Evolutionary conservation across 2,113 vertebrate species (phyloP), one percentile per base, ranked within the genome.

Genomic region (Gymnocephalus cernua): DNA sequence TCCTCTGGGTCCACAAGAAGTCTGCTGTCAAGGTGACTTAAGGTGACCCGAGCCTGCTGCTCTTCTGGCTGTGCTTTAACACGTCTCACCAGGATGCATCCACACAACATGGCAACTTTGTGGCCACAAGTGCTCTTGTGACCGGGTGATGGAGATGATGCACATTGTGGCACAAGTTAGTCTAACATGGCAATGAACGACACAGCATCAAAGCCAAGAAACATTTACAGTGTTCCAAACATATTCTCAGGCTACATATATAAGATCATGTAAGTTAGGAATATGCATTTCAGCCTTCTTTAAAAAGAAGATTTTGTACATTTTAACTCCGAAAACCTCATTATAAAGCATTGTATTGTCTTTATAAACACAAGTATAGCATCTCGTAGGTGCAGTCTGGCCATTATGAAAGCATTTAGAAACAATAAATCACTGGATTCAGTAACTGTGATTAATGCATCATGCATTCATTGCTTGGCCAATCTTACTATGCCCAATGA

Each of bases 21-120:
- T 94, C 96, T 0, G 80, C 96, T 0, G 89, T 99, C 86, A 99
- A 99, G 94, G 95, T 97, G 84, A 99, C 98, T 3, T 99, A 96
- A 96, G 54, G 61, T 57, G 27, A 47, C 25, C 32, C 0, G 5
- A 32, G 8, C 13, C 25, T 59, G 56, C 75, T 15, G n/a, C 61
- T 61, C 48, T 29, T 48, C 70, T 54, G 41, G 67, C 18, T 19
- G 23, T 13, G 56, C 64, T 77, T 64, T 32, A 16, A 75, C 45
- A 51, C 44, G 23, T 77, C 70, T 66, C 56, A 41, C 3, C 53
- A 59, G 38, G 64, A 75, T 50, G 57, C 25, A 25, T 58, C 25
- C 32, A 15, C 53, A 56, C 63, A 32, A 27, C 27, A 13, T 1
- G 3, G 25, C 23, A 11, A 15, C 41, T 44, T 14, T 38, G 51